Evolutionary conservation across 2,888 invertebrate genomes (phyloP), one percentile per base, ranked within the genome.

Genomic region (Chironomus riparius): DNA sequence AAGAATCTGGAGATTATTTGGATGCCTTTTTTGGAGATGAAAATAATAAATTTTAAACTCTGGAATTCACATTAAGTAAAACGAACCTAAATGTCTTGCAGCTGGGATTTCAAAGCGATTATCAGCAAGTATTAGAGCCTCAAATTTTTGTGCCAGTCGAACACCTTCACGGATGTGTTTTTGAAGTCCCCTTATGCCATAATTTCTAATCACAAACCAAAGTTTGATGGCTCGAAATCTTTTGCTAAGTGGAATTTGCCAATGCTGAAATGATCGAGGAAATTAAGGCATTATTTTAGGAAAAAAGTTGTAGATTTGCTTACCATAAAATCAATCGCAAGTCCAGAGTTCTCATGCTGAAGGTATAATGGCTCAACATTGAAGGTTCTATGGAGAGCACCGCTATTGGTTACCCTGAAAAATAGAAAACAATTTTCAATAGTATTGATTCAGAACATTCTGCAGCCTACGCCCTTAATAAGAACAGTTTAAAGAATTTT

Each of bases 331-430:
- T 97, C 97, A 62, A 70, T 69, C 3, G 48, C 78, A 74, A 83
- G 85, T 91, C 97, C 97, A 81, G 98, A 95, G 85, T 99, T 98
- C 85, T 98, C 98, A 81, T 99, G 99, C 80, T 97, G 92, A 77
- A 99, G 85, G 82, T 99, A 99, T 2, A 99, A 87, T 0, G 99
- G 98, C 80, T 98, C 97, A 1, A 99, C 98, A 80, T 98, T 98
- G 84, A 99, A 99, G 0, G 98, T 98, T 78, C 94, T 88, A 82
- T 76, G 76, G 0, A 76, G 28, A 0, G 76, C 76, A 3, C 56
- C 69, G 12, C 76, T 76, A 18, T 76, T 76, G 15, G 68, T 69
- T 15, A 76, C 76, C 76, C 76, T 75, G 7, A 0, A 76, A 69
- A 69, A 24, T n/a, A n/a, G n/a, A n/a, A n/a, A n/a, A n/a, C n/a